Evolutionary conservation across 2,113 vertebrate genomes (phyloP), one percentile per base, ranked within the genome.

Genomic region (Hypocryptadius cinnamomeus): DNA sequence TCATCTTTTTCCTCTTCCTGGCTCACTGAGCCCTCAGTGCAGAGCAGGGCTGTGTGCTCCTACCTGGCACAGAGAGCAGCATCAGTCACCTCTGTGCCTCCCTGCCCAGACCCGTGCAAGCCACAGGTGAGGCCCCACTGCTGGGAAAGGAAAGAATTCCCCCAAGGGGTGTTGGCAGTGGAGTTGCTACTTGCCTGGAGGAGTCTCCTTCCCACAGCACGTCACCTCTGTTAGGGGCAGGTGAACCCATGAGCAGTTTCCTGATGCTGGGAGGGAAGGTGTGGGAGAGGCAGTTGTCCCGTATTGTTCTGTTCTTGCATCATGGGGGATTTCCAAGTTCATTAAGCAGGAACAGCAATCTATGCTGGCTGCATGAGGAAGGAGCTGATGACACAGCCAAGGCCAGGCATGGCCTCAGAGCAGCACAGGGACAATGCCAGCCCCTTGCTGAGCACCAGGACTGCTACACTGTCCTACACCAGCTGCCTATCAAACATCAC

Each of bases 21-120:
- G n/a, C 37, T 87, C 10, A 1, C 25, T 0, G 4, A 73, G 50
- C 57, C 18, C 12, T 21, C 1, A 0, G 37, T 10, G 42, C 9
- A 53, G 59, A 40, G 69, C 56, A 37, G 45, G 28, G 33, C 30
- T 48, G n/a, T 17, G 18, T 1, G 4, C 28, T 57, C 40, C 39
- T n/a, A 3, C 4, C 40, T 64, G 60, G 88, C 44, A 56, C 9
- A 12, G 22, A n/a, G 44, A 84, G 39, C 44, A 53, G 53, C 23
- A 28, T 17, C 42, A 48, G 53, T 25, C 86, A 39, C 77, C 53
- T 27, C 28, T 25, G 31, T 39, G 61, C 82, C 35, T 69, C 54
- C 74, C 42, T 8, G 6, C 27, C 48, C 79, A 83, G 71, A 48
- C 71, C 64, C 15, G 2, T 70, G 45, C 28, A 56, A 82, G 59